Evolutionary conservation across 2,888 invertebrate species (phyloP).

Genomic region (Nysson spinosus): DNA sequence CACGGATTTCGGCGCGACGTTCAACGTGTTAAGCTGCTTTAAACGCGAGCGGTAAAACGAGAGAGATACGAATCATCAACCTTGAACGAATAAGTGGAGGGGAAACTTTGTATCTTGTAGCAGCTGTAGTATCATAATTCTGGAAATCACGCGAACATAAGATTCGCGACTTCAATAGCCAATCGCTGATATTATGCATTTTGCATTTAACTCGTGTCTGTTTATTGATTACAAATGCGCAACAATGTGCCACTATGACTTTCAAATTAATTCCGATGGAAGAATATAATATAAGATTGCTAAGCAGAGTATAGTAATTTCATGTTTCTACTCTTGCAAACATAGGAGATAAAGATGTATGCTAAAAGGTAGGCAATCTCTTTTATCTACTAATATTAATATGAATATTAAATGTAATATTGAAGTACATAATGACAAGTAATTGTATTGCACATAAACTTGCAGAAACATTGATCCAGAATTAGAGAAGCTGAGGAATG

Average conservation of each 20-base stretch:
- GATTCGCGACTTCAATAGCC: too few relatives aligned
- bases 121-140: not conserved
- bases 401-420: too few relatives aligned
- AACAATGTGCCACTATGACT: not conserved
- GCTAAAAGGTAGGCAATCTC: conserved; percentile 28
- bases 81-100: conserved; percentile 25
- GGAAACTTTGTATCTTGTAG: conserved; percentile 18
- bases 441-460: not conserved
- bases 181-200: not conserved
- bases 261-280: not conserved
- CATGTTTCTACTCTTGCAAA: not conserved
- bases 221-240: not conserved
- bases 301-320: not conserved
- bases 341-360: conserved; percentile 33
- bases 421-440: too few relatives aligned
- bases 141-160: too few relatives aligned
- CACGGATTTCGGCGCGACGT: not conserved
- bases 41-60: conserved; percentile 29
- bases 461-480: conserved; percentile 62
- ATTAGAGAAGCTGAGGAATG: conserved; percentile 64
- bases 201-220: not conserved
- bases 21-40: too few relatives aligned
- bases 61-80: conserved; percentile 20
- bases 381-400: too few relatives aligned
- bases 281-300: not conserved